Conservation (phyloP, 2,888 invertebrate species). For the Amblyjoppa proteus region DNA sequence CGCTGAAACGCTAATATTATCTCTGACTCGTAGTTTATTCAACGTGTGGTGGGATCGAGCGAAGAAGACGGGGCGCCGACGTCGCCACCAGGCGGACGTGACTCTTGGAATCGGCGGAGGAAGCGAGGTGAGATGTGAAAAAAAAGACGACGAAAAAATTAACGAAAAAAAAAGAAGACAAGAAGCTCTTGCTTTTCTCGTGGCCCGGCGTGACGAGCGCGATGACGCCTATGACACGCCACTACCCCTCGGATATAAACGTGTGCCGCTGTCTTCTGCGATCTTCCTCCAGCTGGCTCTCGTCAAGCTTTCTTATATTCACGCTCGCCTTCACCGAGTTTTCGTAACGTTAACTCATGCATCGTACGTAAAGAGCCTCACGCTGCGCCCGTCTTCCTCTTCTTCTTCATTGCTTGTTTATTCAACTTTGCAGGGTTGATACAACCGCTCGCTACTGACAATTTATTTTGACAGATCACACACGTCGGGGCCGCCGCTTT, state of each 20-base stretch:
- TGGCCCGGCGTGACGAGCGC: constrained; percentile 58
- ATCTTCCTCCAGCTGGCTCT: constrained; percentile 73
- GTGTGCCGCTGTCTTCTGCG: constrained; percentile 41
- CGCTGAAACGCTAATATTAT: constrained; percentile 65
- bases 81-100: constrained; percentile 42
- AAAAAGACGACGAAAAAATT: constrained; percentile 29
- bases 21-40: constrained; percentile 61
- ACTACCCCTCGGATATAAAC: constrained; percentile 64
- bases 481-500: constrained; percentile 45
- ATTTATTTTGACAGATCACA: constrained; percentile 77
- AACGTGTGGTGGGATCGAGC: constrained; percentile 47
- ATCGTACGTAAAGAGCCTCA: constrained; percentile 62
- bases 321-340: constrained; percentile 51
- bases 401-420: constrained; percentile 70
- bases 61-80: constrained; percentile 43
- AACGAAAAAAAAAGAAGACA: constrained; percentile 13
- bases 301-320: constrained; percentile 69
- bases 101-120: constrained; percentile 48
- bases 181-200: constrained; percentile 50
- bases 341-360: constrained; percentile 56
- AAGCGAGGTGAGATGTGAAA: constrained; percentile 38
- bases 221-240: constrained; percentile 70
- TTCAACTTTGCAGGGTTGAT: constrained; percentile 74
- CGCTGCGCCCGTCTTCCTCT: constrained; percentile 4
- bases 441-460: constrained; percentile 71